Percentiles rank a stretch among this genome's conserved stretches.
phyloP scores from a whole-genome alignment of 2,888 invertebrate genomes.

The Nomada hirtipes region DNA sequence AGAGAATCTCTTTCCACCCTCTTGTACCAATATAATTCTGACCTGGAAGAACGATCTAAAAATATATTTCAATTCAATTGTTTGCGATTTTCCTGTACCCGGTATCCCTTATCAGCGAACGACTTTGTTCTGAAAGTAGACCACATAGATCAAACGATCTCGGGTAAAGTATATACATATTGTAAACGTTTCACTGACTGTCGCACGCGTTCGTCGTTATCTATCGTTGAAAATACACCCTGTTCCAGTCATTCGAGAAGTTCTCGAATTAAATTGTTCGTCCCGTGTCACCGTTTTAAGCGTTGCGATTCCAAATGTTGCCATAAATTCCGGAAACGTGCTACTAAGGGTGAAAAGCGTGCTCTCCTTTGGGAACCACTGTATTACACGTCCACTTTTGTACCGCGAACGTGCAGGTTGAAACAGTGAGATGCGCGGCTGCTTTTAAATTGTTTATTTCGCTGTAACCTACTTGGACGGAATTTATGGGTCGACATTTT shows the following conservation, averaged over 20 bases:
- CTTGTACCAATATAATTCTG: too few species aligned
- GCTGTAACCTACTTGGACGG: neutral
- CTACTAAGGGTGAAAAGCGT: neutral
- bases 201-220: slow-evolving; percentile 14
- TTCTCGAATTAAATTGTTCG: slow-evolving; percentile 51
- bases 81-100: too few species aligned
- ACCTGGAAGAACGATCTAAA: too few species aligned
- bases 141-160: slow-evolving; percentile 8
- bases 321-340: slow-evolving; percentile 48
- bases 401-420: slow-evolving; percentile 11
- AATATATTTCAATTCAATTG: too few species aligned
- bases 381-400: slow-evolving; percentile 36
- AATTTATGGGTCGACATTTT: slow-evolving; percentile 24
- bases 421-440: slow-evolving; percentile 10
- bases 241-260: slow-evolving; percentile 28
- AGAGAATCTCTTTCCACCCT: too few species aligned
- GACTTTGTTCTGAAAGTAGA: neutral
- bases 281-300: slow-evolving; percentile 53
- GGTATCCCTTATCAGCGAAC: too few species aligned
- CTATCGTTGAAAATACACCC: neutral
- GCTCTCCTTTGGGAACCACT: slow-evolving; percentile 50
- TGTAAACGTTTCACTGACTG: slow-evolving; percentile 15
- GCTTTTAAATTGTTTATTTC: slow-evolving; percentile 41
- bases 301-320: slow-evolving; percentile 41
- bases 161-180: neutral